A percentile compares a stretch with the other conserved stretches of the same genome.
phyloP scores from a whole-genome alignment of 2,113 vertebrate species.

The Zosterops hypoxanthus region DNA sequence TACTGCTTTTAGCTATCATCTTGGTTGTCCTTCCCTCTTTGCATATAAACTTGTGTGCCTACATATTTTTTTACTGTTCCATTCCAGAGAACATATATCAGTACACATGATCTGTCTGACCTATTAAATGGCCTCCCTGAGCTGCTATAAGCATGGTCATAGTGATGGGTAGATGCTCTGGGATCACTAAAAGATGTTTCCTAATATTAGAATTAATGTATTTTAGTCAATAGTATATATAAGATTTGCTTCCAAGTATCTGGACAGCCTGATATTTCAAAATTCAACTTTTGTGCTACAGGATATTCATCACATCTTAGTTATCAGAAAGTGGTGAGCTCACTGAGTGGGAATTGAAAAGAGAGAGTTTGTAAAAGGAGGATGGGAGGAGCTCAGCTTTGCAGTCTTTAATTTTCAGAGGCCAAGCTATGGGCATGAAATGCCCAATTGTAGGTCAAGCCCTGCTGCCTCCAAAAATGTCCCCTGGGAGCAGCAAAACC shows the following conservation, averaged over 20 bases:
- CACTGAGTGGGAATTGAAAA: background rate
- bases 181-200: background rate
- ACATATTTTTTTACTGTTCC: background rate
- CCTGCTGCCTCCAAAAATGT: background rate
- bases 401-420: constrained; percentile 17
- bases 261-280: background rate
- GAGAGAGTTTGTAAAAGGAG: background rate
- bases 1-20: background rate
- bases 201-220: background rate
- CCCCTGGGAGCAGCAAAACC: background rate
- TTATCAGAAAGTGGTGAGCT: background rate
- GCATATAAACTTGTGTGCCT: background rate
- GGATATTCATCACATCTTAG: background rate
- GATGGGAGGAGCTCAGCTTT: background rate
- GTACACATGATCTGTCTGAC: background rate
- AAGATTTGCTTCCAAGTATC: background rate
- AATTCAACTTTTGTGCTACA: background rate
- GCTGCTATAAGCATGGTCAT: background rate
- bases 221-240: background rate
- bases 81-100: background rate
- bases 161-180: background rate
- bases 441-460: background rate
- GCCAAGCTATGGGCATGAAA: background rate
- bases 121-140: background rate
- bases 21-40: background rate